Base-by-base conservation (phyloP, 2,888 invertebrate species). In the Pammene aurita region DNA sequence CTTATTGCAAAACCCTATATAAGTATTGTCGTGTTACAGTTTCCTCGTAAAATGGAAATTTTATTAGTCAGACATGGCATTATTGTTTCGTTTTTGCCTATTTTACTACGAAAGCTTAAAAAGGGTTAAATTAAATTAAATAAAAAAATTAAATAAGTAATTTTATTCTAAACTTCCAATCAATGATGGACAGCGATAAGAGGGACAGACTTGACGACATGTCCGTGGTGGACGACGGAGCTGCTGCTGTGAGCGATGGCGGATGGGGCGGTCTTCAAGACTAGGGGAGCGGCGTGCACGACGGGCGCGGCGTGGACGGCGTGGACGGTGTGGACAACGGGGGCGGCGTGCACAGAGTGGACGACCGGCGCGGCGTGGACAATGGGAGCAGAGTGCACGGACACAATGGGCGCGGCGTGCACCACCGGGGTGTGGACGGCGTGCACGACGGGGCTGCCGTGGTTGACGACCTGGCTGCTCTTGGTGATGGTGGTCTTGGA, bases 401-500 rank as follows among this genome's bases (percentile, higher is more conserved):
- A 61, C 61, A 61, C 61, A 13, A 73, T 78, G 14, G 82, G 81
- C 6, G 84, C 77, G 44, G 79, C 73, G 65, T 83, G 78, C 26
- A 91, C 79, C 16, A 79, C 81, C n/a, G 64, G 64, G 54, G 63
- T 41, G 54, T 50, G 50, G 55, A 70, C 81, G 7, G 85, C 75
- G 71, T 87, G 87, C 0, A 87, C 84, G 1, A 87, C 75, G 0
- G 89, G 87, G 9, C 85, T 76, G 42, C 91, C 91, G 63, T 91
- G 91, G 88, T 89, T 88, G 13, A 92, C 90, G 1, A 90, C 80
- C 74, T 90, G 91, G 84, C 91, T 90, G 82, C 87, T 89, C 85
- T 89, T 90, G 60, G 91, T 90, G 78, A 92, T 86, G 73, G 92
- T 90, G 70, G 92, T 89, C 81, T 89, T 89, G 56, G 88, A 79